Base-by-base conservation (phyloP, 2,888 invertebrate species). In the Scotopteryx bipunctaria region DNA sequence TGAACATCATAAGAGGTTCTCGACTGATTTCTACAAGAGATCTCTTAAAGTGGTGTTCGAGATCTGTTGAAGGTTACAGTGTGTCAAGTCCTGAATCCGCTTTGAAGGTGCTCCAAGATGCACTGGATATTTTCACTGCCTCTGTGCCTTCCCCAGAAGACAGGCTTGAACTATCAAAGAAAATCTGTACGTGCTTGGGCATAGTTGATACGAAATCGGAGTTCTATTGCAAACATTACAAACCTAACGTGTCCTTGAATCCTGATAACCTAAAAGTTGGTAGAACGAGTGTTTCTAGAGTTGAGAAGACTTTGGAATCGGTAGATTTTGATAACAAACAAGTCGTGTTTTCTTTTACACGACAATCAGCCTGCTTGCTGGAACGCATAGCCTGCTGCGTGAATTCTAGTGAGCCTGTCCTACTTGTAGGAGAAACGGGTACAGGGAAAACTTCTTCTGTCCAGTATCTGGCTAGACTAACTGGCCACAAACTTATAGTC, bases 381-480 rank as follows among this genome's bases (percentile, higher is more conserved):
- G 99, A 99, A 85, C 93, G 95, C 15, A 94, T 99, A 41, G 94
- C 97, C 13, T 95, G 95, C 55, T 96, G 97, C 72, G 93, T 99
- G 0, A 90, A 89, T 0, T 92, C 95, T 40, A 93, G 93, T 38
- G 99, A 99, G 76, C 97, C 99, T 0, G 96, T 99, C 1, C 86
- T 99, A 3, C 88, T 99, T 3, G 98, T 99, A 0, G 99, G 99
- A 17, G 99, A 99, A 88, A 99, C 99, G 0, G 99, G 99, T 36
- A 98, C 98, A 0, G 99, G 99, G 0, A 99, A 99, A 91, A 99
- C 99, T 0, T 97, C 98, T 0, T 94, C 96, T 0, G 94, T 99
- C 0, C 99, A 99, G 77, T 97, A 96, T 81, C 88, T 99, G 45
- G 97, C 99, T 0, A 92, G 94, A 55, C 94, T 95, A 60, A 93